Evolutionary conservation across 2,113 vertebrate species (phyloP), one percentile per base, ranked within the genome.

Genomic region (Toxostoma redivivum): DNA sequence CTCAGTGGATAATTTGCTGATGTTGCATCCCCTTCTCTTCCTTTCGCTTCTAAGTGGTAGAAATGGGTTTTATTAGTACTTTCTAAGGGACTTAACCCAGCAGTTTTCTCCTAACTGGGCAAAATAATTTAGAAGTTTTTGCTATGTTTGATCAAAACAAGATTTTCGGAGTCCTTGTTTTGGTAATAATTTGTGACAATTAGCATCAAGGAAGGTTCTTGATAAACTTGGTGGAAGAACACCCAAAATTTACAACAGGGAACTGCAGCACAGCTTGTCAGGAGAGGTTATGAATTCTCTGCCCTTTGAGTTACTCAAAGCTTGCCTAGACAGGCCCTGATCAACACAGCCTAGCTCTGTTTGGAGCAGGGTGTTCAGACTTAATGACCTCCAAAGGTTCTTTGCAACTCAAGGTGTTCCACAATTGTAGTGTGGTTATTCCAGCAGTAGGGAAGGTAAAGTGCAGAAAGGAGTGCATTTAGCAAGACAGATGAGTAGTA

Each of bases 21-120:
- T 82, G 42, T 66, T 92, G 56, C 48, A 78, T 67, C 96, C 67
- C 37, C 44, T 94, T 83, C 92, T 95, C 65, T 95, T 97, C 66
- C 84, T 95, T 96, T 93, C 13, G 30, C 92, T 96, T 87, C 58
- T 88, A 83, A 92, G 88, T 85, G 82, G 54, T 95, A 95, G 93
- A 44, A 80, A 60, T 79, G 33, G 4, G 44, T 65, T 95, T 90
- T 80, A 51, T 69, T 66, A 37, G 35, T 92, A 50, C 38, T 92
- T 94, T 93, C 56, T 58, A 50, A 82, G 35, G 21, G 37, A 53
- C 11, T 78, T 83, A 45, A 48, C 44, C 24, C 73, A 65, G 25
- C 12, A 11, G 58, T 88, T 73, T 93, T 64, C 14, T 84, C 24
- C n/a, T 56, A n/a, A 31, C 28, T 72, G 13, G 50, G 12, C 58